Conservation (phyloP, 2,113 vertebrate genomes). For the Hyla sarda region DNA sequence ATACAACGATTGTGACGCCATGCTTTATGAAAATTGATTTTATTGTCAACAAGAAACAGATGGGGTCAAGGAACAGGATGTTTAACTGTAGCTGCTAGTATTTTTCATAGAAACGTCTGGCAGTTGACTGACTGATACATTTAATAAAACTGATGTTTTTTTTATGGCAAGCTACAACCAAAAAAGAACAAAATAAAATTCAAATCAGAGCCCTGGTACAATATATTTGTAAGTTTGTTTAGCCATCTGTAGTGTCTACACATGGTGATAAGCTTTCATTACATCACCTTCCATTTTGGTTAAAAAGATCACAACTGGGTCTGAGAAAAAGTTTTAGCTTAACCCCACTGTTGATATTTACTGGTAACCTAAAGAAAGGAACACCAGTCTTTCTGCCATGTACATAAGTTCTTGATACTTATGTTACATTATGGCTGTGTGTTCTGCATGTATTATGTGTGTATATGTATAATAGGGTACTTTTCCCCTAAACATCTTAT, state of each 20-base stretch:
- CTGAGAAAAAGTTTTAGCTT: no score
- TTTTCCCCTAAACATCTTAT: no score
- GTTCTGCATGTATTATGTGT: no score
- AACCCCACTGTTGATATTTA: neutral
- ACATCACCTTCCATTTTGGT: neutral
- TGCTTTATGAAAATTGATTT: conserved; percentile 56
- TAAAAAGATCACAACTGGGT: neutral
- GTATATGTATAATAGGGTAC: no score
- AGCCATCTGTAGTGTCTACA: neutral
- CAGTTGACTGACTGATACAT: conserved; percentile 41
- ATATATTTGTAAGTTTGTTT: neutral
- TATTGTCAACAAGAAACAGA: conserved; percentile 59
- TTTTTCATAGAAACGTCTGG: conserved; percentile 45
- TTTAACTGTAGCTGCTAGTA: conserved; percentile 32
- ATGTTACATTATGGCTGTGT: no score
- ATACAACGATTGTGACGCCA: conserved; percentile 52
- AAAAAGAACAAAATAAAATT: neutral
- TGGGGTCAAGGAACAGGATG: conserved; percentile 58
- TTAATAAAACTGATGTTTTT: conserved; percentile 36
- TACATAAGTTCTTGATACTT: no score
- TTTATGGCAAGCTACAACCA: neutral
- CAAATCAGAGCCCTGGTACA: neutral
- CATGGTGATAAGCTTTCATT: neutral
- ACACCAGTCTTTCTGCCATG: no score
- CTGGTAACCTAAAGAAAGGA: no score